A percentile compares a stretch with the other conserved stretches of the same genome.
Conservation (phyloP, 1,140 invertebrate genomes). For the Cyrtorhinus lividipennis region DNA sequence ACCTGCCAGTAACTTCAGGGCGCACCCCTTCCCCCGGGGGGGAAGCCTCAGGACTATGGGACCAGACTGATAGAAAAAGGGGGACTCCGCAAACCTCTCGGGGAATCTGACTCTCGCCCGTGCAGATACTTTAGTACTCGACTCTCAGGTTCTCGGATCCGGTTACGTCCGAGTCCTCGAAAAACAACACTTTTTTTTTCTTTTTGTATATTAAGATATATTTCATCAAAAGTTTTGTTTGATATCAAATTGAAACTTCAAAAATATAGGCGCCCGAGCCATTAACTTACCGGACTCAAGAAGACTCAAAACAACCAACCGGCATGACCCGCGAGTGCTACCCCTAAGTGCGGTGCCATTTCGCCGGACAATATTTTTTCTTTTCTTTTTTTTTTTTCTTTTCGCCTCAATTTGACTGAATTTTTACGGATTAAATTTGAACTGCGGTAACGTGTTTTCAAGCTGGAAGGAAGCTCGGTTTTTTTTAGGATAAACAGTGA, state of each 20-base stretch:
- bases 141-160: not conserved
- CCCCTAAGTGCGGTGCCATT: not conserved
- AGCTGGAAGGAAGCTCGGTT: not conserved
- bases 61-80: conserved; percentile 6
- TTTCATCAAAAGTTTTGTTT: too few species aligned
- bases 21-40: not conserved
- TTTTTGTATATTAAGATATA: not conserved
- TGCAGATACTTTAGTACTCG: not conserved
- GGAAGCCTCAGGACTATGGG: not conserved
- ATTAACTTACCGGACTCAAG: not conserved
- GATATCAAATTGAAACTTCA: too few species aligned
- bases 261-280: not conserved
- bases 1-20: not conserved
- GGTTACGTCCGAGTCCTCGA: not conserved
- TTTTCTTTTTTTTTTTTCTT: not conserved
- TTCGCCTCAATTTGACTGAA: not conserved
- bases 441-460: not conserved
- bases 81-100: conserved; percentile 7
- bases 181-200: not conserved
- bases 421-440: not conserved
- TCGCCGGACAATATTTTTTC: too few species aligned
- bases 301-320: not conserved
- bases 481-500: not conserved
- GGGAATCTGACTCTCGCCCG: conserved; percentile 1
- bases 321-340: not conserved